Evolutionary conservation across 2,888 invertebrate genomes (phyloP).

Genomic region (Brachylomia viminalis): DNA sequence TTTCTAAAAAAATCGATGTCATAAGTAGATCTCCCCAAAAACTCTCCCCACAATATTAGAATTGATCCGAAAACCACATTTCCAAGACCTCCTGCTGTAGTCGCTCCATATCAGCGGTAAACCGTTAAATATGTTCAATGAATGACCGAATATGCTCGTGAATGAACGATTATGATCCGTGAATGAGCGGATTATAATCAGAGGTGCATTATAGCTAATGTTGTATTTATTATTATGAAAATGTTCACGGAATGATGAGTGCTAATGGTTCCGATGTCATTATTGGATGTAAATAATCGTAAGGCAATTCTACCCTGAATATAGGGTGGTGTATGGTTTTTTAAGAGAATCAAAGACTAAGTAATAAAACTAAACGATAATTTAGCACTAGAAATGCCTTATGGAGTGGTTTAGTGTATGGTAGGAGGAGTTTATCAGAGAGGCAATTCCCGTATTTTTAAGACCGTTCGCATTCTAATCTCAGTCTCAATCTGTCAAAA

Average conservation of each 20-base stretch:
- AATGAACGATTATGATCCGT: slow-evolving; percentile 62
- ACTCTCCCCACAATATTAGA: neutral
- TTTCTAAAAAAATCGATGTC: neutral
- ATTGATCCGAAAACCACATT: slow-evolving; percentile 34
- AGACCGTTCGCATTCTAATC: too few species aligned
- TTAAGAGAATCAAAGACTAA: neutral
- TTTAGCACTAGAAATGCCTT: neutral
- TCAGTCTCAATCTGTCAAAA: too few species aligned
- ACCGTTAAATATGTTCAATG: slow-evolving; percentile 66
- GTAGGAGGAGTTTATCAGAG: neutral
- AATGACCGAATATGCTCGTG: slow-evolving; percentile 63
- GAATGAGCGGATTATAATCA: slow-evolving; percentile 68
- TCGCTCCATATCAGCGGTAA: slow-evolving; percentile 47
- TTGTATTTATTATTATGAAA: slow-evolving; percentile 65
- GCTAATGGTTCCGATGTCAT: slow-evolving; percentile 54
- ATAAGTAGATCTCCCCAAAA: neutral
- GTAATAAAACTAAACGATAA: neutral
- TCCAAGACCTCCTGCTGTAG: slow-evolving; percentile 57
- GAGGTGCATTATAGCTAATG: slow-evolving; percentile 55
- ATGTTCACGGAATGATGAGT: slow-evolving; percentile 77
- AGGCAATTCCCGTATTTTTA: too few species aligned
- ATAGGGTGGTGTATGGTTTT: slow-evolving; percentile 64
- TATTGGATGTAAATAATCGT: slow-evolving; percentile 68
- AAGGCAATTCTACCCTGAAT: slow-evolving; percentile 58
- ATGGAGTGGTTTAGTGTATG: neutral